phyloP scores from a whole-genome alignment of 1,140 invertebrate genomes.

The Hycleus phaleratus region DNA sequence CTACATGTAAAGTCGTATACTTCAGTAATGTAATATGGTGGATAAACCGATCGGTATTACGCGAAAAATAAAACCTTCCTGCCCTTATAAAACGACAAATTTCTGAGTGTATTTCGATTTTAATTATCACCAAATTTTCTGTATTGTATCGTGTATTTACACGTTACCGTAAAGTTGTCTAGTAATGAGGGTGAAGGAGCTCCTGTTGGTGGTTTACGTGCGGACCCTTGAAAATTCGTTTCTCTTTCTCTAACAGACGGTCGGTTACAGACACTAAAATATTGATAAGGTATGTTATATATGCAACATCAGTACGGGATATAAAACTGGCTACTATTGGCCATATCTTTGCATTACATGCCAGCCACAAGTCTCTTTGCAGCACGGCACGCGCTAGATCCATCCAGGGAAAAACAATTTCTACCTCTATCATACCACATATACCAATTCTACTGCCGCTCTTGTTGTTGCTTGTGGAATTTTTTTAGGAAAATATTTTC shows the following conservation, averaged over 20 bases:
- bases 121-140: too few species aligned
- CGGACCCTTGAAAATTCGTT: neutral
- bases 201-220: constrained; percentile 9
- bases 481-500: too few species aligned
- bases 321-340: constrained; percentile 42
- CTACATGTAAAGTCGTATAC: too few species aligned
- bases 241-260: neutral
- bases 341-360: constrained; percentile 43
- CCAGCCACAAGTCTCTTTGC: constrained; percentile 17
- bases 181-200: too few species aligned
- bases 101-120: too few species aligned
- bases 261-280: constrained; percentile 38
- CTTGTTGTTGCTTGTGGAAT: neutral
- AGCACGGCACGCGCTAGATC: constrained; percentile 33
- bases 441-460: neutral
- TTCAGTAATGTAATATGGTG: too few species aligned
- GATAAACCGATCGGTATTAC: too few species aligned
- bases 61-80: too few species aligned
- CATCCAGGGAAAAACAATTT: constrained; percentile 40
- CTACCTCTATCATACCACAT: constrained; percentile 21
- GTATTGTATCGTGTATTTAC: too few species aligned
- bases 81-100: too few species aligned
- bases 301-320: constrained; percentile 42
- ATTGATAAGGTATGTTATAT: constrained; percentile 41
- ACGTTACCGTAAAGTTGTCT: too few species aligned